A percentile compares a stretch with the other conserved stretches of the same genome.
Conservation (phyloP, 2,888 invertebrate species). For the Deilephila porcellus region DNA sequence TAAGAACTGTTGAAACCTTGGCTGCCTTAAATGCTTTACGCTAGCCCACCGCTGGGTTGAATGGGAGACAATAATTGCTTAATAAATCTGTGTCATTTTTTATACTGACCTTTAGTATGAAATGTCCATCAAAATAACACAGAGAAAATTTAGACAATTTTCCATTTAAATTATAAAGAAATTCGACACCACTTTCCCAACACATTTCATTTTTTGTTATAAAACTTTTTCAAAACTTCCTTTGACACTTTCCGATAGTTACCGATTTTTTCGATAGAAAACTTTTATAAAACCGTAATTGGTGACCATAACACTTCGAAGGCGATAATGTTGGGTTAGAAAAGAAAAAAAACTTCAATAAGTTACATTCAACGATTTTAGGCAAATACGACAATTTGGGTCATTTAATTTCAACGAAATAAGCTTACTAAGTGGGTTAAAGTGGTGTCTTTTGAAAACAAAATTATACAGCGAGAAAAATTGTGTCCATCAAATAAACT, state of each 20-base stretch:
- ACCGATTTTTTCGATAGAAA: slow-evolving; percentile 1
- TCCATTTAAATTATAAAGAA: not conserved
- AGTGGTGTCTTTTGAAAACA: not conserved
- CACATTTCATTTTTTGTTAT: not conserved
- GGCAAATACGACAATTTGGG: not conserved
- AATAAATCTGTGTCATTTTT: no score
- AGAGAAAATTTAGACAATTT: no score
- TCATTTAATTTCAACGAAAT: not conserved
- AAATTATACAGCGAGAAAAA: not conserved
- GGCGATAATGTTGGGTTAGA: slow-evolving; percentile 46
- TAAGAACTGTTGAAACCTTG: no score
- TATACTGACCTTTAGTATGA: no score
- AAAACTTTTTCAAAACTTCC: not conserved
- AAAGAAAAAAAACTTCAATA: not conserved
- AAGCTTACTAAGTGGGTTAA: not conserved
- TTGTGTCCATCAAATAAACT: no score
- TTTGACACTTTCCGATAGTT: not conserved
- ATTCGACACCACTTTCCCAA: not conserved
- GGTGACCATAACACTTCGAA: slow-evolving; percentile 34
- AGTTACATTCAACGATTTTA: slow-evolving; percentile 7
- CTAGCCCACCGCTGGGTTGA: no score
- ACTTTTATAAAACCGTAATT: slow-evolving; percentile 13
- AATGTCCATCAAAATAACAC: no score
- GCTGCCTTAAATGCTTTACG: no score
- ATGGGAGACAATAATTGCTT: no score